Base-by-base conservation (phyloP, 1,140 invertebrate genomes). In the Magallana angulata region DNA sequence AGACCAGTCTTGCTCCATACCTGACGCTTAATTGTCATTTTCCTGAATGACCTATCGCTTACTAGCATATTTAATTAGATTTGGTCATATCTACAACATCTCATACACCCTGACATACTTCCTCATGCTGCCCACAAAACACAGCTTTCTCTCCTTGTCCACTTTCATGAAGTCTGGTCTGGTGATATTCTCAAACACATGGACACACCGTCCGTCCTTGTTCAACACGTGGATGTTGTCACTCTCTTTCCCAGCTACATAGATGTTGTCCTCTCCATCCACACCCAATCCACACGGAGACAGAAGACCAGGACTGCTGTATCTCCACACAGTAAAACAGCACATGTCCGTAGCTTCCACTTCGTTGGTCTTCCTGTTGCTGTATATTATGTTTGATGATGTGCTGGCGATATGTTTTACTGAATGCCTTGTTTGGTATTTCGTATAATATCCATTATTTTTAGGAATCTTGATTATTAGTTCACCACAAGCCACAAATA, bases 141-240 rank as follows among this genome's bases (percentile, higher is more conserved):
- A 71, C 7, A 71, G 12, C 24, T 71, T 71, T 24, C 64, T 64
- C 0, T 7, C 64, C 11, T 30, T 71, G 64, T 71, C 24, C 30
- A 71, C 30, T 36, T 71, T 71, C 64, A 71, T 71, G 18, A 64
- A 71, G 18, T 71, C 64, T 8, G 64, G 64, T 18, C 64, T 71
- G 11, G 64, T 18, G 30, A 71, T 71, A 11, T 36, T 18, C 64
- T 71, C 64, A 8, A 71, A 71, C 9, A 71, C 30, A 24, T 18
- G 18, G 9, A 36, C 30, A 24, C 24, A 11, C 9, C 24, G 2
- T 8, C 64, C 64, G 11, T 71, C 1, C 18, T 18, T 8, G 24
- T 4, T 24, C 24, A 71, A 24, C 64, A 71, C 64, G 24, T 71
- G 64, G 18, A 71, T 24, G 30, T 71, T 71, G 24, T 71, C 64